Base-by-base conservation (phyloP, 2,888 invertebrate species). In the Perizoma affinitatum region DNA sequence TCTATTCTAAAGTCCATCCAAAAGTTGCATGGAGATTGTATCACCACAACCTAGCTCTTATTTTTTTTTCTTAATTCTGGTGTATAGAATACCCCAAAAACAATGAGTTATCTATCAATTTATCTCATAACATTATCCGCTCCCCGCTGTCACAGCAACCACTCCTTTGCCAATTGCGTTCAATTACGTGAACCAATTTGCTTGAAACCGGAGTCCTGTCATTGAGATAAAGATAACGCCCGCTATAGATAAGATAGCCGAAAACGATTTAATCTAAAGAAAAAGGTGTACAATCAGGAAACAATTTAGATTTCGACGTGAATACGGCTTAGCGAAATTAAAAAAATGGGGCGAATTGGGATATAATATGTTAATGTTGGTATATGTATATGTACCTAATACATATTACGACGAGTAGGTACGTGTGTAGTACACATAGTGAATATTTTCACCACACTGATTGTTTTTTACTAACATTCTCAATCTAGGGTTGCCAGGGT, bases 231-330 rank as follows among this genome's bases (percentile, higher is more conserved):
- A 61, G 55, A 61, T 54, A 59, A 54, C 56, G 58, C 51, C 59
- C 40, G 41, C 45, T 50, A 58, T 50, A 59, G 61, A 61, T 61
- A 59, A 61, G 44, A 56, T 33, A 54, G 58, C 52, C 48, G 58
- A 34, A 49, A 59, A 61, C 55, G 58, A 59, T 61, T 61, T 61
- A 61, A 65, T 65, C 61, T 61, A 53, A 65, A 48, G 54, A 55
- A 58, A 64, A 58, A 65, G 61, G 58, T 61, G 55, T 58, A 61
- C 55, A 65, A 56, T 53, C 45, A 46, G 58, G 52, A 61, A 49
- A 61, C 58, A 56, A 58, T 65, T 59, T 54, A 59, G 61, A 61
- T 54, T 65, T 55, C 36, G 53, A 36, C 55, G 45, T 49, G n/a
- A 57, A 57, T 60, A 57, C 45, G 48, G 43, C 7, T 33, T 6